Base-by-base conservation (phyloP, 1,140 invertebrate species). In the Bombus balteatus region DNA sequence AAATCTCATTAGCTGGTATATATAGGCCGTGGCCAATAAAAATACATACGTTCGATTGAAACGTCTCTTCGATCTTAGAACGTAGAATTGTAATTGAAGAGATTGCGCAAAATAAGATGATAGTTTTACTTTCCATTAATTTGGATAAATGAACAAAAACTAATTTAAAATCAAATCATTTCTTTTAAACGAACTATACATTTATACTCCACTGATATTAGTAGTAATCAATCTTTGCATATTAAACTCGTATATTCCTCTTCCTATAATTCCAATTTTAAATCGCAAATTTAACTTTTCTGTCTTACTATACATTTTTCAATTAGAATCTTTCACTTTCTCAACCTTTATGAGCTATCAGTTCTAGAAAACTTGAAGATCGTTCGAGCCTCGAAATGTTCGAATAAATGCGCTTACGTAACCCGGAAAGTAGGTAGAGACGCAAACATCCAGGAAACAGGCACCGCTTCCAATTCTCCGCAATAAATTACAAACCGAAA, bases 401-500 rank as follows among this genome's bases (percentile, higher is more conserved):
- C n/a, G 77, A 25, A 68, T 79, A 79, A 79, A 53, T 32, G 47
- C 57, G 75, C 37, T 77, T 77, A 77, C 28, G 37, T 65, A 77
- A 77, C 13, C 59, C 57, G 37, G 75, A 47, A 68, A 79, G 62
- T 68, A 37, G 77, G 65, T 68, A 68, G 77, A 32, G 18, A 79
- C 32, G 77, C 62, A 43, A 68, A 68, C 65, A 34, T 79, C 41
- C 62, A 47, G 32, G 65, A 79, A 68, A 79, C 62, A 66, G 37
- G n/a, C 39, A 43, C 37, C 68, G n/a, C 47, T 81, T 72, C 68
- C 68, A 72, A 59, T 81, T 71, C 53, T 47, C 13, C 3, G 65
- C 77, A 79, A 75, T 83, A 76, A 83, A 83, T 76, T 76, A 76
- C 72, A 68, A 76, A 43, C 41, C 72, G 41, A 68, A 79, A 79